Evolutionary conservation across 2,797 vertebrate species (phyloP).

Genomic region (Gadopsis marmoratus): DNA sequence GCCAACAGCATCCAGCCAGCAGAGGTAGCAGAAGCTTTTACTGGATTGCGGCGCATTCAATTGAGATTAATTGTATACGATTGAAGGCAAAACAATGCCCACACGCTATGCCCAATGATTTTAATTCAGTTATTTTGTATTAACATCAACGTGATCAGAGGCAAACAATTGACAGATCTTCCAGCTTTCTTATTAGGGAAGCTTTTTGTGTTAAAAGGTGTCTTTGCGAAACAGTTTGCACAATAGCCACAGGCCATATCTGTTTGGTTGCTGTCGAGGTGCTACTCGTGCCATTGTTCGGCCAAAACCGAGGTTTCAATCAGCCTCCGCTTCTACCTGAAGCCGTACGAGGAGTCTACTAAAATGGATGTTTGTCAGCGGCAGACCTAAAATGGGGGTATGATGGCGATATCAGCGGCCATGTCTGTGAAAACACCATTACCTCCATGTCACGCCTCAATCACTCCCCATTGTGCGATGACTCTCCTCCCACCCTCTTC

Average conservation of each 20-base stretch:
- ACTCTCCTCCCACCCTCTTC: constrained; percentile 42
- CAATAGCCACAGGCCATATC: constrained; percentile 27
- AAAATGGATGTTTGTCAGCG: constrained; percentile 80
- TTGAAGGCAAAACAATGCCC: constrained; percentile 21
- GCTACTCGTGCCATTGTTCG: constrained; percentile 40
- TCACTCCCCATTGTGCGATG: constrained; percentile 82
- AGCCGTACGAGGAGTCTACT: constrained; percentile 59
- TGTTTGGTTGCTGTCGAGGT: constrained; percentile 47
- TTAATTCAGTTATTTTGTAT: constrained; percentile 19
- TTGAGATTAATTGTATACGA: constrained; percentile 7
- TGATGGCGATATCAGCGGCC: constrained; percentile 76
- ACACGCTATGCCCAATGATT: background rate
- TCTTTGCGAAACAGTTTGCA: constrained; percentile 37
- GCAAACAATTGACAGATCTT: constrained; percentile 9
- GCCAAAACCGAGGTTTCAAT: constrained; percentile 68
- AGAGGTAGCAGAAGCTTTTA: constrained; percentile 34
- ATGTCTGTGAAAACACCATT: constrained; percentile 86
- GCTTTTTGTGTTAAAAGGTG: constrained; percentile 25
- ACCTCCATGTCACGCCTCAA: constrained; percentile 85
- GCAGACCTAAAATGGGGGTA: constrained; percentile 77
- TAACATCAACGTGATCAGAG: constrained; percentile 21
- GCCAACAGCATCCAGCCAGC: constrained; percentile 50
- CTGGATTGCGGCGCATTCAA: constrained; percentile 14
- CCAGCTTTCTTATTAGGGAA: background rate
- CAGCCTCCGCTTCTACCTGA: constrained; percentile 63